Evolutionary conservation across 2,888 invertebrate genomes (phyloP), one percentile per base, ranked within the genome.

Genomic region (Parnassius glacialis): DNA sequence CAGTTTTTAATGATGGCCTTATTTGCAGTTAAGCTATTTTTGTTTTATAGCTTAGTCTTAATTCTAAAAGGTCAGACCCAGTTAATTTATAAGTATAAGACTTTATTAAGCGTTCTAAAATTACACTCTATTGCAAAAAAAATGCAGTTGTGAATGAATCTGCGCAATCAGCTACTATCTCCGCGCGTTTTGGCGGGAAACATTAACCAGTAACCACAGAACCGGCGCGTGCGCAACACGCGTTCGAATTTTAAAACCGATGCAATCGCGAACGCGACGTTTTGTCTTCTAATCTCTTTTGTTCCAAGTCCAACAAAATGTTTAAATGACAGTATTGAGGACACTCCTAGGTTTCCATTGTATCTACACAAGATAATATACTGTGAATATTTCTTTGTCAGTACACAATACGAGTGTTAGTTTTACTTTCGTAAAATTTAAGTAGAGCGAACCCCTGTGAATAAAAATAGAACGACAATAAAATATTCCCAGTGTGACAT

Each of bases 221-320:
- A 80, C 78, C 84, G 81, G 87, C 88, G 90, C 86, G 87, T 83
- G 87, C 85, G 89, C 83, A 74, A 77, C 91, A 90, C 91, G 92
- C 88, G 88, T 87, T 75, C 78, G 70, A 79, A 68, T 74, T 73
- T 68, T 70, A 71, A 79, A 76, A 74, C 75, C 81, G 76, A 87
- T 85, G 81, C 83, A 83, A 85, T 85, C 87, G 87, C 85, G 85
- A 81, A 81, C 88, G 80, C 84, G 84, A 83, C 85, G 81, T 83
- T 83, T 86, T 81, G 85, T 89, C 86, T 84, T 82, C 82, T 83
- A 83, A 78, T 80, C 82, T 81, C 59, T 81, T 76, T 81, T 81
- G 79, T 85, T 78, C 78, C 78, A 75, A 78, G 74, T 78, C 78
- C 78, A 75, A 78, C 74, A 77, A 80, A 79, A 80, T 75, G 75